phyloP scores from a whole-genome alignment of 2,113 vertebrate species.

The Garra rufa region DNA sequence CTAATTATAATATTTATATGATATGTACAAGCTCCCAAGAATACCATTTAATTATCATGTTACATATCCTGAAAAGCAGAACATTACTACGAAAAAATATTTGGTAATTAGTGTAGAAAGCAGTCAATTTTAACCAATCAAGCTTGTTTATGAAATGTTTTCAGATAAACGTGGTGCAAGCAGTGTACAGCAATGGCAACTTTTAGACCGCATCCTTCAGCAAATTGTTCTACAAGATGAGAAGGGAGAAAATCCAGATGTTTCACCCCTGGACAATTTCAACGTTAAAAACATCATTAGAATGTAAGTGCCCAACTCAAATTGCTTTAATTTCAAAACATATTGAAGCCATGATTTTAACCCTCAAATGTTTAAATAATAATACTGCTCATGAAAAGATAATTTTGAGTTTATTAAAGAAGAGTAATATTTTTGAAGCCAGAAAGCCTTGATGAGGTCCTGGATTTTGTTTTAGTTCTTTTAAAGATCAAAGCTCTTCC shows the following conservation, averaged over 20 bases:
- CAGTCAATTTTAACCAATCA: too few species aligned
- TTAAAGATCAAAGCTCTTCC: not conserved
- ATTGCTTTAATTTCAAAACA: not conserved
- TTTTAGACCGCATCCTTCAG: constrained; percentile 94
- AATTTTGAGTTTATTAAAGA: not conserved
- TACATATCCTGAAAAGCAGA: not conserved
- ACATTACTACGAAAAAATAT: too few species aligned
- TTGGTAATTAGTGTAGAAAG: too few species aligned
- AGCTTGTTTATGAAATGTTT: not conserved
- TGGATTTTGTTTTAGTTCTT: not conserved
- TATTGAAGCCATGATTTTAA: not conserved
- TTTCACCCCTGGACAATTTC: constrained; percentile 92
- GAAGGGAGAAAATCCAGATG: constrained; percentile 90
- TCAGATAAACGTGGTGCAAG: constrained; percentile 89
- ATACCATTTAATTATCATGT: not conserved
- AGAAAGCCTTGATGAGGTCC: not conserved
- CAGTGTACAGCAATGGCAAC: constrained; percentile 93
- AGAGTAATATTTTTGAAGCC: not conserved
- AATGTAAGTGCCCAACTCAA: constrained; percentile 82
- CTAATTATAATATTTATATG: not conserved
- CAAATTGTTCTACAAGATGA: constrained; percentile 97
- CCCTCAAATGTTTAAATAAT: not conserved
- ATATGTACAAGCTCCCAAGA: not conserved
- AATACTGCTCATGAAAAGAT: not conserved
- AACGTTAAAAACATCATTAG: constrained; percentile 95